Base-by-base conservation (phyloP, 2,113 vertebrate species). In the Spea bombifrons region DNA sequence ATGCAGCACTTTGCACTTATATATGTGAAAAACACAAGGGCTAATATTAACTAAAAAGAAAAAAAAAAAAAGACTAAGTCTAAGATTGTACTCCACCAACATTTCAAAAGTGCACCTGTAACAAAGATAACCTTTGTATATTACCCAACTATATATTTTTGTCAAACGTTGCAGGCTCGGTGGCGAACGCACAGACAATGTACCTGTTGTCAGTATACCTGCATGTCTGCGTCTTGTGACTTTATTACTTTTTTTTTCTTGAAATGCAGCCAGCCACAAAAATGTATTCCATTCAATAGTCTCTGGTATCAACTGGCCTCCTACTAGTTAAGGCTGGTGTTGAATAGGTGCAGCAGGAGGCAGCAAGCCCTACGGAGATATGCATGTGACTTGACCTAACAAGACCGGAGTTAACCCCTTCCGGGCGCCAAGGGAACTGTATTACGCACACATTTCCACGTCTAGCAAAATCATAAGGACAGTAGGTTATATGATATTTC, bases 161-260 rank as follows among this genome's bases (percentile, higher is more conserved):
- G 30, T 57, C 71, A 7, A 65, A 67, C 30, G 55, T 8, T 49
- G 52, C 68, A 72, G 70, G 47, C 15, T 12, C 70, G 68, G 8
- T 30, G 16, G 64, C 44, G 47, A 49, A n/a, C 12, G 50, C 52
- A 50, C 43, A 77, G 71, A 80, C 78, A 80, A 80, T 80, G 68
- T 80, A 74, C 71, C 78, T 80, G 64, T 80, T 80, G 78, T 80
- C 78, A 59, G 10, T 13, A 68, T 80, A 74, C 55, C 67, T 73
- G 61, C n/a, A 67, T 61, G 52, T 50, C 46, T 43, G 12, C 73
- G 70, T 73, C 77, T 65, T 80, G 71, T 80, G 78, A 80, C 78
- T 74, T 80, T 68, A 80, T 74, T 80, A 68, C 64, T 67, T 72
- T 67, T 70, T 69, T 68, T 53, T 79, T 59, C 71, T 16, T 74